phyloP scores from a whole-genome alignment of 2,113 vertebrate genomes.

The Tetrax tetrax region DNA sequence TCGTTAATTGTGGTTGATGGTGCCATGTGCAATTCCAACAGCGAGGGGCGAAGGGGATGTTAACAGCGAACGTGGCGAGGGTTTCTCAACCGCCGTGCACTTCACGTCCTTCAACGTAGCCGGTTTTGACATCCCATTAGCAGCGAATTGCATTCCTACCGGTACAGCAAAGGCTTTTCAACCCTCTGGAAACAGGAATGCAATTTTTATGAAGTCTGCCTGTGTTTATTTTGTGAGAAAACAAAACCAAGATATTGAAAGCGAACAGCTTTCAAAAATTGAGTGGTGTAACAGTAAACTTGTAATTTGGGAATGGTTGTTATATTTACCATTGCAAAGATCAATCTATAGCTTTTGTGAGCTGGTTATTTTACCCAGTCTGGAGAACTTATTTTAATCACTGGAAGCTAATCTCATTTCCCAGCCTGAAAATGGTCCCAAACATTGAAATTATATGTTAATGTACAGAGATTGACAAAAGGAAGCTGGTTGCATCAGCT shows the following conservation, averaged over 20 bases:
- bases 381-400: slow-evolving; percentile 61
- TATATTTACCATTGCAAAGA: slow-evolving; percentile 27
- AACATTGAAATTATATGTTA: slow-evolving; percentile 71
- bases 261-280: slow-evolving; percentile 32
- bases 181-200: neutral
- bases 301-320: slow-evolving; percentile 44
- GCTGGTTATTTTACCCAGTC: slow-evolving; percentile 16
- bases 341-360: slow-evolving; percentile 51
- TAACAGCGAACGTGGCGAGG: accelerated
- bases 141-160: neutral
- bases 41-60: accelerated
- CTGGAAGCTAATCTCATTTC: slow-evolving; percentile 61
- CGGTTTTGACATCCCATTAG: neutral
- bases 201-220: slow-evolving; percentile 5
- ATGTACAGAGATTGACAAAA: slow-evolving; percentile 64
- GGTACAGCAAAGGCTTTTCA: neutral
- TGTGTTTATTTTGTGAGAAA: neutral
- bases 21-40: neutral
- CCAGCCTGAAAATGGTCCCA: slow-evolving; percentile 43
- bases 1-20: neutral
- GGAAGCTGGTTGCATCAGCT: slow-evolving; percentile 58
- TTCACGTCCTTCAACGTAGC: neutral
- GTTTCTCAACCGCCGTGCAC: neutral
- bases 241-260: slow-evolving; percentile 15
- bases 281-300: slow-evolving; percentile 22